Conservation (phyloP, 2,113 vertebrate species). For the Perccottus glenii region DNA sequence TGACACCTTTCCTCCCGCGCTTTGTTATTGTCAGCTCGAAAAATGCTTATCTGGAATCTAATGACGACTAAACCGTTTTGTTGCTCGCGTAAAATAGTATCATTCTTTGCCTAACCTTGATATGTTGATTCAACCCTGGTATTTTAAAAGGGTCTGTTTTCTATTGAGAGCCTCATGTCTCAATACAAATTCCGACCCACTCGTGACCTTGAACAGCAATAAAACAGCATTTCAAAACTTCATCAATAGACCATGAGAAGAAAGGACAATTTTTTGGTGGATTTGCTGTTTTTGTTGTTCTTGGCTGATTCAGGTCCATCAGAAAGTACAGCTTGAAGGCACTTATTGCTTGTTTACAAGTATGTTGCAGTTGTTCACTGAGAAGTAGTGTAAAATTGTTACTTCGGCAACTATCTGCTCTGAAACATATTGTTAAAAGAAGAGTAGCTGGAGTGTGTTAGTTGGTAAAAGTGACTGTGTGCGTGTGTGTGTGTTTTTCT, state of each 20-base stretch:
- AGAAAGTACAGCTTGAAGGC: not conserved
- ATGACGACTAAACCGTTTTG: not conserved
- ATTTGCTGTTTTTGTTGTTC: not conserved
- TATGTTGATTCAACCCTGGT: not conserved
- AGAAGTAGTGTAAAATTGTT: conserved; percentile 34
- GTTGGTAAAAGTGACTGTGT: conserved; percentile 25
- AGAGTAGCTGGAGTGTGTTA: conserved; percentile 45
- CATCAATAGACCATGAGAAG: not conserved
- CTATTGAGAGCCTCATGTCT: not conserved
- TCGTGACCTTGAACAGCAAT: conserved; percentile 3
- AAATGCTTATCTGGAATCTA: not conserved
- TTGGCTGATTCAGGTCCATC: conserved; percentile 11
- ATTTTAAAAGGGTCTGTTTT: not conserved
- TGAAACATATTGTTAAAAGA: conserved; percentile 43
- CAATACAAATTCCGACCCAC: not conserved
- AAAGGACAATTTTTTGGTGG: conserved; percentile 10
- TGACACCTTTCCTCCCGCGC: not conserved
- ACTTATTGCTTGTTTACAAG: conserved; percentile 1
- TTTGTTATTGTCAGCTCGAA: not conserved
- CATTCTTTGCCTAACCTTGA: not conserved
- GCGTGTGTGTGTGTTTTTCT: conserved; percentile 25
- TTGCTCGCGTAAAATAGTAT: not conserved
- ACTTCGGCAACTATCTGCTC: conserved; percentile 37
- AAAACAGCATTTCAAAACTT: conserved; percentile 12
- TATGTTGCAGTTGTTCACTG: conserved; percentile 1